Conservation (phyloP, 2,888 invertebrate species). For the Aphidoletes aphidimyza region DNA sequence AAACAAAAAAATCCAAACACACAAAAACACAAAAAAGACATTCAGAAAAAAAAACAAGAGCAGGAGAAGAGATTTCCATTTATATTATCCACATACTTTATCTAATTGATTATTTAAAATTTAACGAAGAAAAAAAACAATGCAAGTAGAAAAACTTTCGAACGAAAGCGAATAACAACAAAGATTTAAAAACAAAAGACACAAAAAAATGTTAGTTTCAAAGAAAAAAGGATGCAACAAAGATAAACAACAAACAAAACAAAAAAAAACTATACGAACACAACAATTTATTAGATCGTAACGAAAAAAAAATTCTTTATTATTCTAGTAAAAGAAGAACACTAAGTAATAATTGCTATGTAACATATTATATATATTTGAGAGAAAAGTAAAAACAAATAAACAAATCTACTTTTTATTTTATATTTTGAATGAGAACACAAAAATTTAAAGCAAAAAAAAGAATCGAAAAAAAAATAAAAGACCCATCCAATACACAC, state of each 20-base stretch:
- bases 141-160: constrained; percentile 19
- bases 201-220: not conserved
- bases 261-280: constrained; percentile 32
- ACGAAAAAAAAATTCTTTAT: constrained; percentile 28
- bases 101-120: constrained; percentile 47
- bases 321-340: not conserved
- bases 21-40: not conserved
- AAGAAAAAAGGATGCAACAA: not conserved
- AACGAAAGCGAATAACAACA: not conserved
- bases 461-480: not conserved
- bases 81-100: constrained; percentile 36
- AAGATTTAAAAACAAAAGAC: not conserved
- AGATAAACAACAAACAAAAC: not conserved
- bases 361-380: constrained; percentile 47
- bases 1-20: not conserved
- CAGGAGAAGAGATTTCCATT: not conserved
- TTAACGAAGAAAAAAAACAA: not conserved
- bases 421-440: constrained; percentile 46
- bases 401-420: constrained; percentile 36
- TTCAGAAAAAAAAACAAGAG: not conserved
- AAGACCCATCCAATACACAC: not conserved
- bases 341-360: constrained; percentile 42
- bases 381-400: not conserved
- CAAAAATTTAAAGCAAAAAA: constrained; percentile 33
- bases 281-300: constrained; percentile 36